Percentiles rank a stretch among this genome's conserved stretches.
Conservation (phyloP, 2,888 invertebrate species). For the Calameuta idolon region DNA sequence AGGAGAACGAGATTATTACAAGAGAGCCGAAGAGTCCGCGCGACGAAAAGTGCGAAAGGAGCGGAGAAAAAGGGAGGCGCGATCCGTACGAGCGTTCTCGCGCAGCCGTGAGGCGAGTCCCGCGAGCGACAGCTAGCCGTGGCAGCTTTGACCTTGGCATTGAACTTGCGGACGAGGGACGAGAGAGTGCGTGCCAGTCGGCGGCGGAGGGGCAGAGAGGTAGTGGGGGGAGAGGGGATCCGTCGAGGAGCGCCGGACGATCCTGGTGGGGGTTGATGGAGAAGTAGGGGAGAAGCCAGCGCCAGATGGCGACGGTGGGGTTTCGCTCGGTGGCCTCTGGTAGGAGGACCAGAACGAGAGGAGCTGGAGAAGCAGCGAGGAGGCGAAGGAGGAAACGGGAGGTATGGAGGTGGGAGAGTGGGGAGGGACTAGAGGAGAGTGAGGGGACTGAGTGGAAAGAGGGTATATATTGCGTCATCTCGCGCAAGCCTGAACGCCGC, state of each 20-base stretch:
- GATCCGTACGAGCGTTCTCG: slow-evolving; percentile 41
- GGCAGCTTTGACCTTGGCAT: slow-evolving; percentile 66
- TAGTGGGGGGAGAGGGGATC: slow-evolving; percentile 16
- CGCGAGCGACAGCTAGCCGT: slow-evolving; percentile 45
- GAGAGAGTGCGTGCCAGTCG: slow-evolving; percentile 29
- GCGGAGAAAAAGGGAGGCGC: slow-evolving; percentile 13
- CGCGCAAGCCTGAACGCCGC: slow-evolving; percentile 60
- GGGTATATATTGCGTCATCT: slow-evolving; percentile 57
- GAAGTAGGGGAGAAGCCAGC: slow-evolving; percentile 27
- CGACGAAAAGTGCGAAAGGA: slow-evolving; percentile 11
- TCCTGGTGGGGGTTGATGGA: slow-evolving; percentile 9
- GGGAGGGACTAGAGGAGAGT: slow-evolving; percentile 7
- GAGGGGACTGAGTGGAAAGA: slow-evolving; percentile 6
- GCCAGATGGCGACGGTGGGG: slow-evolving; percentile 15
- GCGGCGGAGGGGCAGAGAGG: slow-evolving; percentile 27
- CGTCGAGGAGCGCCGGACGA: slow-evolving; percentile 19
- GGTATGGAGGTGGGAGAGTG: slow-evolving; percentile 7
- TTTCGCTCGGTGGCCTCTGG: not conserved
- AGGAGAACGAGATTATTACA: not conserved
- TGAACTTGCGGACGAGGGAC: slow-evolving; percentile 58
- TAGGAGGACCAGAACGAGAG: slow-evolving; percentile 10
- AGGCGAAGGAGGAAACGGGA: slow-evolving; percentile 18
- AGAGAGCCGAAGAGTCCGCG: not conserved
- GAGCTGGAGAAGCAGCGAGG: slow-evolving; percentile 10
- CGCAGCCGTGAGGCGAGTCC: slow-evolving; percentile 46